Evolutionary conservation across 1,140 invertebrate species (phyloP), one percentile per base, ranked within the genome.

Genomic region (Lasaia peninsularis): DNA sequence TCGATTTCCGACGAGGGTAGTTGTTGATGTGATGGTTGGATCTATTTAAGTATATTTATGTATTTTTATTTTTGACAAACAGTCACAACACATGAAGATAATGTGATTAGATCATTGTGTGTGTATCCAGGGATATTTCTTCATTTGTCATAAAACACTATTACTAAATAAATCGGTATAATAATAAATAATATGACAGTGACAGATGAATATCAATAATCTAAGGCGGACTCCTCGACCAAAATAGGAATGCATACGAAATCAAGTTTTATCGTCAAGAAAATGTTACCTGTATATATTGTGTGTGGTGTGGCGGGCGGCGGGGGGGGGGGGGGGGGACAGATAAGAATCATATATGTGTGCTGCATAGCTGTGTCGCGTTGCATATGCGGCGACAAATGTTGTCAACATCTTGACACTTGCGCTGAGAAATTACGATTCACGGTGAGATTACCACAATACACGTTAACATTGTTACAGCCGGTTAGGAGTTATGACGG

Each of bases 331-430:
- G 58, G 63, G 62, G 71, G 73, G 71, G 72, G 64, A 52, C 66
- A 85, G 86, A 88, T 88, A 88, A 86, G 82, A 84, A 88, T 88
- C 86, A 86, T 86, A 88, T 88, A 79, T 79, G 86, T 88, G 86
- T 88, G 75, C 72, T 86, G 80, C 80, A 85, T 70, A 68, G 74
- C 76, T 75, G 66, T 69, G 71, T 74, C 72, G 70, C 61, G 67
- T 65, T 65, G 69, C 80, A 78, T 80, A 84, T 86, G 83, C 73
- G 80, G 57, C 67, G 78, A 83, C 77, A 80, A 65, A 68, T 69
- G 63, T 56, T 71, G 67, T 70, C 70, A 69, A 74, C 68, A 69
- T 79, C 78, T 80, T 85, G 80, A 85, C 72, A 82, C 77, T 82
- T 75, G 72, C 56, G 59, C 63, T 69, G 63, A 69, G 65, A 75